Evolutionary conservation across 2,888 invertebrate species (phyloP), one percentile per base, ranked within the genome.

Genomic region (Pycnomerus fuliginosus): DNA sequence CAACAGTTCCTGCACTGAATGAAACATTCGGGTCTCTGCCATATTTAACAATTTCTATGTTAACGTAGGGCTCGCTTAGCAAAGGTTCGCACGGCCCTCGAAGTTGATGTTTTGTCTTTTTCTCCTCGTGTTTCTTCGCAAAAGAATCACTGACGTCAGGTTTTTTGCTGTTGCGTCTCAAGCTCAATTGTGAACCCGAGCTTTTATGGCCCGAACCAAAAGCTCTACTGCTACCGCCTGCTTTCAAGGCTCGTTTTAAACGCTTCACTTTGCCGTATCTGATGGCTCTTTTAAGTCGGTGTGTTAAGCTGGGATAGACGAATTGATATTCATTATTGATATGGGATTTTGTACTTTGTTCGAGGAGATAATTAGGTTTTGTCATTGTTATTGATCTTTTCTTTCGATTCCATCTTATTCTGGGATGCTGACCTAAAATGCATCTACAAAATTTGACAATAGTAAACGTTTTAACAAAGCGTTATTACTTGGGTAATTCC

Each of bases 381-480:
- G n/a, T n/a, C n/a, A n/a, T n/a, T n/a, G n/a, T 61, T 0, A 75
- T 71, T 0, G 84, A 82, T 34, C 84, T 73, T 35, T 83, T 74
- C 1, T 81, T 79, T 15, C 90, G 76, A 60, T 86, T 89, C 87
- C 89, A 90, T 32, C 91, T 76, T 22, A 92, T 78, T 5, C 90
- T 76, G 0, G 94, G 94, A 73, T 95, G 94, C 63, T 90, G 88
- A 3, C 90, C 92, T 0, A 86, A 80, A 1, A 86, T 77, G 62
- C 95, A 95, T 60, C 83, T 84, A 25, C 59, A 13, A 56, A 59
- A 48, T 32, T 32, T 31, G 38, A 50, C 16, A 12, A 14, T 29
- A 11, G 5, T 29, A 5, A 30, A 14, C n/a, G n/a, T 3, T 11
- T 3, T n/a, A 14, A 22, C n/a, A 12, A n/a, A 11, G 33, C n/a